Evolutionary conservation across 2,113 vertebrate species (phyloP), one percentile per base, ranked within the genome.

Genomic region (Triplophysa siluroides): DNA sequence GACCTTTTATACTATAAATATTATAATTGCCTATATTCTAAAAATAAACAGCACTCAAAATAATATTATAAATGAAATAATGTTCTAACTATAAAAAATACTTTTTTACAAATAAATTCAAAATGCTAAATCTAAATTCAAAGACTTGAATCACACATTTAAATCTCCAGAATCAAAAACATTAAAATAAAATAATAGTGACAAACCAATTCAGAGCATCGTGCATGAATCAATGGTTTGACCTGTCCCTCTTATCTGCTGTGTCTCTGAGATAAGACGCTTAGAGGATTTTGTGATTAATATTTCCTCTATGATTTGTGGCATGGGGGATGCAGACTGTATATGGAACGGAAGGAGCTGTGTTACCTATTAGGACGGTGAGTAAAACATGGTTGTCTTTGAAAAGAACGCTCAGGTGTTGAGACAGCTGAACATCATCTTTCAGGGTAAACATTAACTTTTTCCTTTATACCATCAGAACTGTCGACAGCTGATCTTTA

Each of bases 221-320:
- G 21, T 12, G 8, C 52, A 61, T 24, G 14, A 43, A 61, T 74
- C 54, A 54, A 52, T 71, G 2, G 33, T 4, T 7, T 4, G 47
- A 19, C 47, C 43, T 73, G 9, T 73, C 71, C 47, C 24, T 33
- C 47, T 70, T 29, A 21, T 23, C 29, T 60, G 1, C 7, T n/a
- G 54, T 58, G 50, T 78, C 80, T 70, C 21, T 62, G 75, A 26
- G 69, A 66, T 80, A 74, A 67, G 33, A 74, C 33, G 62, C 50
- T 74, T 66, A 74, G 6, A 41, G 19, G 78, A 47, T 80, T 76
- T 62, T 13, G 41, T 2, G 21, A 50, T 76, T 74, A 74, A 58
- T 43, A 56, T 33, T 72, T 73, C 47, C 47, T 65, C 29, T 58
- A 45, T 58, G 29, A 65, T 73, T 45, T 61, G 13, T 54, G 12